Conservation (phyloP, 2,113 vertebrate genomes). For the Python bivittatus region DNA sequence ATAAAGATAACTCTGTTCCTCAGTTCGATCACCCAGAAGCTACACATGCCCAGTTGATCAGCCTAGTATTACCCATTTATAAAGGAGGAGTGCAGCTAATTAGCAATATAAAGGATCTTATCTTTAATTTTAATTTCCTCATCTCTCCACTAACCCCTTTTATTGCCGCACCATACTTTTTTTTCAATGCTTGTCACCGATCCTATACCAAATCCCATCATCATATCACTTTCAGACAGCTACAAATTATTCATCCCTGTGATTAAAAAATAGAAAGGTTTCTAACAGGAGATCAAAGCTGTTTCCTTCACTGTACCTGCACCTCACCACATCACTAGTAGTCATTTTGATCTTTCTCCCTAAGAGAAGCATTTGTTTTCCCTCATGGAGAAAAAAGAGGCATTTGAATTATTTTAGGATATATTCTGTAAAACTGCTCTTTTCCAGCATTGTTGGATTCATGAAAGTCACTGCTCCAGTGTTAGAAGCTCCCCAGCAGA, state of each 20-base stretch:
- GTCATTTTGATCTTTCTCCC: not conserved
- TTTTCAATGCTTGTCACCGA: not conserved
- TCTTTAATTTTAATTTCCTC: not conserved
- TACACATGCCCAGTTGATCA: not conserved
- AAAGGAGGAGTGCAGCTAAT: not conserved
- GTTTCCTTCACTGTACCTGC: not conserved
- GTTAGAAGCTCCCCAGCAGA: conserved; percentile 18
- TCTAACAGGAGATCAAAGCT: not conserved
- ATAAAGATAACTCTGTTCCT: not conserved
- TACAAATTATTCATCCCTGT: not conserved
- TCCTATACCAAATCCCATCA: not conserved
- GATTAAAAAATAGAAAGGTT: fast-evolving
- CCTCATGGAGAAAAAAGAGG: not conserved
- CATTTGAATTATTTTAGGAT: not conserved
- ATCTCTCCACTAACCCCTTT: not conserved
- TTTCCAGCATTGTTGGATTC: not conserved
- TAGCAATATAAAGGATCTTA: not conserved
- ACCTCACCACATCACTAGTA: not conserved
- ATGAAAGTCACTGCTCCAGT: not conserved
- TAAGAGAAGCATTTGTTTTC: not conserved
- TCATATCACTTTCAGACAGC: not conserved
- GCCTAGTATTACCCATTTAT: not conserved
- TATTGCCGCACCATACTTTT: not conserved
- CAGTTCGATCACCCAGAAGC: not conserved
- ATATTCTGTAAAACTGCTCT: not conserved